These are phyloP conservation scores for Polymixis lichenea DNA, from an alignment of 2,888 invertebrate species.

Conservation along the genomic window DNA sequence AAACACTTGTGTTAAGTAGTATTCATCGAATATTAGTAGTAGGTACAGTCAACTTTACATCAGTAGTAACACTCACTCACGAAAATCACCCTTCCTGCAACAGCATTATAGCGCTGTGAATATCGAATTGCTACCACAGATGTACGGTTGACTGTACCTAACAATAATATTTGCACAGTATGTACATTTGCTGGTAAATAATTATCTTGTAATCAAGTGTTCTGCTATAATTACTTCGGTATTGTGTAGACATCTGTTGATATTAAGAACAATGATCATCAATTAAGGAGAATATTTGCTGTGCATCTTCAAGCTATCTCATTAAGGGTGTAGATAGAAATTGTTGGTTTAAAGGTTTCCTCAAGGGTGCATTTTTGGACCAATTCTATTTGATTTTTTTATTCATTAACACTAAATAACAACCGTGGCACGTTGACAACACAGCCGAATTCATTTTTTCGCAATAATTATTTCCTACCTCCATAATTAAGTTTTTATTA, in stretches of 20 bases:
- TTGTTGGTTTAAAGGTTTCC: background rate
- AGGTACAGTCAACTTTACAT: background rate
- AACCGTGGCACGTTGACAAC: background rate
- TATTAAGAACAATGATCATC: constrained; percentile 11
- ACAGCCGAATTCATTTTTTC: background rate
- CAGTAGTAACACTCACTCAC: background rate
- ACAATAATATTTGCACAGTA: constrained; percentile 11
- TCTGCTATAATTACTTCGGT: constrained; percentile 5
- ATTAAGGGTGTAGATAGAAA: background rate
- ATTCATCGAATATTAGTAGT: background rate
- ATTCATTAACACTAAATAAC: background rate
- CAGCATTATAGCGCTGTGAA: background rate
- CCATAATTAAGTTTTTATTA: background rate
- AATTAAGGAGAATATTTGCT: constrained; percentile 16
- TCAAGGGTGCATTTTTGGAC: background rate
- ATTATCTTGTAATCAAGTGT: constrained; percentile 25
- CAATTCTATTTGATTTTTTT: background rate
- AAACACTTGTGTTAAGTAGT: constrained; percentile 4
- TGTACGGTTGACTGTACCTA: background rate
- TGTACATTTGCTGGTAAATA: constrained; percentile 10
- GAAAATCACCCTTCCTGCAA: background rate
- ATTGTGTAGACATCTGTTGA: constrained; percentile 17
- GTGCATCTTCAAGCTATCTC: background rate
- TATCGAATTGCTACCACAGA: background rate
- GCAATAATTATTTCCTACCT: background rate